A percentile compares a stretch with the other conserved stretches of the same genome.
phyloP scores from a whole-genome alignment of 1,140 invertebrate genomes.

The Bombus cullumanus region DNA sequence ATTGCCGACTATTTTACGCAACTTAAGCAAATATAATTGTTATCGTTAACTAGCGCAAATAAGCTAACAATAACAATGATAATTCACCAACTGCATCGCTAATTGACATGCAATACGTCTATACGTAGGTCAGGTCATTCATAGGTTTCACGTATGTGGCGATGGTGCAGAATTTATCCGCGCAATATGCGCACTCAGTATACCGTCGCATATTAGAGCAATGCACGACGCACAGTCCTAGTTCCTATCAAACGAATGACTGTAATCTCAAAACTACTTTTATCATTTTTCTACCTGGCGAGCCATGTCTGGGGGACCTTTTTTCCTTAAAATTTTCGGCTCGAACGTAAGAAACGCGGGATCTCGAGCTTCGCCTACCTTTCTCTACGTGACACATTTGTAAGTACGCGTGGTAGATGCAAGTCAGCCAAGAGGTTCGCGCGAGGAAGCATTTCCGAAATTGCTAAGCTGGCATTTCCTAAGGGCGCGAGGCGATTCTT shows the following conservation, averaged over 20 bases:
- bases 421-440: background rate
- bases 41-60: background rate
- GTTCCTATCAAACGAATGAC: background rate
- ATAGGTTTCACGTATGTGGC: background rate
- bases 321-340: background rate
- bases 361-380: background rate
- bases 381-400: background rate
- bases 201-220: background rate
- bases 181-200: too few species aligned
- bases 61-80: slow-evolving; percentile 29
- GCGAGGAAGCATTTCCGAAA: slow-evolving; percentile 14
- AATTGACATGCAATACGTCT: background rate
- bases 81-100: slow-evolving; percentile 4
- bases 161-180: background rate
- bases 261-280: background rate
- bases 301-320: background rate
- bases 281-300: background rate
- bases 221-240: background rate
- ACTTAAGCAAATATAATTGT: background rate
- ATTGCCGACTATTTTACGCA: background rate
- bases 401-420: background rate
- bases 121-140: background rate
- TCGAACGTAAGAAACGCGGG: background rate
- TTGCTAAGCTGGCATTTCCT: slow-evolving; percentile 16
- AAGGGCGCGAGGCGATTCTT: background rate